These are phyloP conservation scores for Ameiurus melas DNA, from an alignment of 2,113 vertebrate genomes.

Conservation along the genomic window DNA sequence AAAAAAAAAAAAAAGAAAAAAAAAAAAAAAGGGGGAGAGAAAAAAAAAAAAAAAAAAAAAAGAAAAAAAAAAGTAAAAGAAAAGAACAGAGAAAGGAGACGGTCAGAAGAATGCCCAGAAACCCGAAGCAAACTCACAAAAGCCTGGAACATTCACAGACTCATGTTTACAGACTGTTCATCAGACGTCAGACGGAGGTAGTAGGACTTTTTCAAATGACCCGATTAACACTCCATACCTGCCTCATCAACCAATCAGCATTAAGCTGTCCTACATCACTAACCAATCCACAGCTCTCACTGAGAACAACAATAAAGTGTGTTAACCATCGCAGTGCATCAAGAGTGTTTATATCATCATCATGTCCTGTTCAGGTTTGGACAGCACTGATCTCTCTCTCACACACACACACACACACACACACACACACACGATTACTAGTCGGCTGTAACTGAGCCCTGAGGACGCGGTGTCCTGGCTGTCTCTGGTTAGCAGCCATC, in stretches of 20 bases:
- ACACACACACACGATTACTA: constrained; percentile 2
- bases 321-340: neutral
- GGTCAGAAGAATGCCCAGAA: neutral
- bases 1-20: too few species aligned
- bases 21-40: too few species aligned
- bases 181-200: neutral
- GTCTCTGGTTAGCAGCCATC: constrained; percentile 31
- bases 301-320: neutral
- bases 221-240: neutral
- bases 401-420: neutral
- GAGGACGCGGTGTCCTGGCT: constrained; percentile 24
- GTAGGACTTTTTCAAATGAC: neutral
- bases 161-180: neutral
- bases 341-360: neutral
- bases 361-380: neutral
- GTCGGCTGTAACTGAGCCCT: constrained; percentile 18
- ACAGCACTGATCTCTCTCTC: neutral
- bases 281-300: neutral
- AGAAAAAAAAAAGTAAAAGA: too few species aligned
- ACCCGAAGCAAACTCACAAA: neutral
- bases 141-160: neutral
- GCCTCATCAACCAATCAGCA: neutral
- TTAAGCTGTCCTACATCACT: neutral
- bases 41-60: too few species aligned
- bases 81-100: too few species aligned